Evolutionary conservation across 2,113 vertebrate species (phyloP).

Genomic region (Synodontis membranacea): DNA sequence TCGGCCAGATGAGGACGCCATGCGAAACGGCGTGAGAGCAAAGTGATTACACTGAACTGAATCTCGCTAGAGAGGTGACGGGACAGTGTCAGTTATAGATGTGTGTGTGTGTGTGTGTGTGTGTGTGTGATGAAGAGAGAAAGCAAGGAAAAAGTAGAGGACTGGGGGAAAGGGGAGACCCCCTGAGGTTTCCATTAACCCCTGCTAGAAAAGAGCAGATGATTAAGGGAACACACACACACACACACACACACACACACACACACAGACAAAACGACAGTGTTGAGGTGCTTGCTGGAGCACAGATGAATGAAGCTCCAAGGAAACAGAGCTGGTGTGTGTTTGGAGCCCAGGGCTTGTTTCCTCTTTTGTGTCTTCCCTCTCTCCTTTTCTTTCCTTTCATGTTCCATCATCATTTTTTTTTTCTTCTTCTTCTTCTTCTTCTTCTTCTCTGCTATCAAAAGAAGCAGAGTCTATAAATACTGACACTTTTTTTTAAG

Average conservation of each 20-base stretch:
- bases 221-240: conserved; percentile 65
- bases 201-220: conserved; percentile 72
- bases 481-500: conserved; percentile 22
- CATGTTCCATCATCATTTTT: conserved; percentile 54
- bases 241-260: conserved; percentile 43
- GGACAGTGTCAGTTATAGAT: conserved; percentile 30
- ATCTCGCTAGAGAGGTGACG: background rate
- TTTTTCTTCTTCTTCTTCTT: too few species aligned
- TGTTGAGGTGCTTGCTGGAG: conserved; percentile 46
- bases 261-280: conserved; percentile 5
- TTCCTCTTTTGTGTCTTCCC: conserved; percentile 54
- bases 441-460: conserved; percentile 34
- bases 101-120: conserved; percentile 52
- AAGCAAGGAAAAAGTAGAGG: conserved; percentile 36
- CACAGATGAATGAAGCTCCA: conserved; percentile 50
- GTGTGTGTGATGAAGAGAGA: conserved; percentile 38
- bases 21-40: background rate
- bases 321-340: conserved; percentile 50
- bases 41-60: background rate
- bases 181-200: conserved; percentile 73
- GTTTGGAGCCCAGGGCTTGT: conserved; percentile 34
- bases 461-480: conserved; percentile 31
- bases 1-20: background rate
- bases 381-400: conserved; percentile 54
- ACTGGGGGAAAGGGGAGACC: conserved; percentile 42